Percentiles rank a stretch among this genome's conserved stretches.
Evolutionary conservation across 2,888 invertebrate species (phyloP).

Genomic region (Drosophila mulleri): DNA sequence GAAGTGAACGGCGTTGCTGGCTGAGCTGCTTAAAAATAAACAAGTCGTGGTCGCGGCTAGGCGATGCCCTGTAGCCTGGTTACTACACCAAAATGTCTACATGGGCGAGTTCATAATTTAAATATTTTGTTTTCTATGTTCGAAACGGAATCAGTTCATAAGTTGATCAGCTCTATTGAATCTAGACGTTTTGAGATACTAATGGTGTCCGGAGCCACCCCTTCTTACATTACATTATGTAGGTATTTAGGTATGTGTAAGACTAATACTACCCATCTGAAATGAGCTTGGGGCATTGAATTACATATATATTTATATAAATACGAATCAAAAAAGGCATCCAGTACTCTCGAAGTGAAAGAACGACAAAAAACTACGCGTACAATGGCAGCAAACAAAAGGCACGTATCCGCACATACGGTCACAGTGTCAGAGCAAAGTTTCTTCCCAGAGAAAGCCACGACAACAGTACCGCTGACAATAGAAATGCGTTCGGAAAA

Average conservation of each 20-base stretch:
- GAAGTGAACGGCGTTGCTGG: constrained; percentile 69
- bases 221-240: neutral
- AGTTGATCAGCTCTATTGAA: neutral
- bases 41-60: constrained; percentile 10
- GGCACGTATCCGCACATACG: constrained; percentile 63
- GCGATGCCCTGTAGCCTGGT: neutral
- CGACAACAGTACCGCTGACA: constrained; percentile 67
- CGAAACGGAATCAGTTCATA: no score
- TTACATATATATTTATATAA: constrained; percentile 40
- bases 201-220: neutral
- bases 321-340: constrained; percentile 32
- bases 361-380: constrained; percentile 58
- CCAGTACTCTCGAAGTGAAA: constrained; percentile 30
- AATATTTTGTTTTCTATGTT: neutral
- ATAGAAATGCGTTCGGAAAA: constrained; percentile 77
- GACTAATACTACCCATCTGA: neutral
- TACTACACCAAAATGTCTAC: neutral
- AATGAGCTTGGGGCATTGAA: constrained; percentile 19
- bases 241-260: neutral
- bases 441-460: constrained; percentile 57
- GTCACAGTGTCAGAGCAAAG: constrained; percentile 72
- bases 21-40: constrained; percentile 58
- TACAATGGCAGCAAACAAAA: constrained; percentile 71
- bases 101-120: neutral
- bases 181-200: neutral